phyloP scores from a whole-genome alignment of 2,888 invertebrate genomes.

The Plebejus anna region DNA sequence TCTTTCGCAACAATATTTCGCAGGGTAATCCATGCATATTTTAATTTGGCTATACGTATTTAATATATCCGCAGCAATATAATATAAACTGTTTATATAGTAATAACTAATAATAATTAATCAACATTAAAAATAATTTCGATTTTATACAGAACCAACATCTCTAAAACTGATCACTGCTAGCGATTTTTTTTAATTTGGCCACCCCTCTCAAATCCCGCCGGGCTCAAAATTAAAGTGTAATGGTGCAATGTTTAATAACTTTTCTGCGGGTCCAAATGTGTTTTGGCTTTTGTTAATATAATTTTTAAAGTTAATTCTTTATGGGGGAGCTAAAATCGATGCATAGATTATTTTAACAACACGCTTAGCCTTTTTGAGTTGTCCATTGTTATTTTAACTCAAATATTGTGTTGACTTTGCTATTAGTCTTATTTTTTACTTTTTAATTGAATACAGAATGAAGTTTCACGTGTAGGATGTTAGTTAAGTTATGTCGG shows the following conservation, averaged over 20 bases:
- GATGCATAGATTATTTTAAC: constrained; percentile 38
- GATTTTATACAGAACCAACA: constrained; percentile 2
- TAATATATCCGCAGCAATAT: neutral
- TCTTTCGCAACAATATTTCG: no score
- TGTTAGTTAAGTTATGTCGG: no score
- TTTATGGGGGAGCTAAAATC: constrained; percentile 48
- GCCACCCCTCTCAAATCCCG: constrained; percentile 65
- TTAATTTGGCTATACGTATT: neutral
- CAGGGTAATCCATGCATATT: neutral
- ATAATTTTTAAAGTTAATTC: constrained; percentile 68
- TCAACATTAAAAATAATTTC: neutral
- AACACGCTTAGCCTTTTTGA: constrained; percentile 23
- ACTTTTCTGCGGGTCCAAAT: constrained; percentile 71
- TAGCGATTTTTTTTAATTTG: constrained; percentile 58
- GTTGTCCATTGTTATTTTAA: constrained; percentile 4
- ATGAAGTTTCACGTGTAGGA: no score
- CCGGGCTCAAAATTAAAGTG: constrained; percentile 73
- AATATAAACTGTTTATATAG: neutral
- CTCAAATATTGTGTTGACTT: constrained; percentile 8
- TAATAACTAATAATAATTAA: neutral
- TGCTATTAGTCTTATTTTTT: neutral
- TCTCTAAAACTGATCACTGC: neutral
- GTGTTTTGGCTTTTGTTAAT: constrained; percentile 71
- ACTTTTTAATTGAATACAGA: neutral
- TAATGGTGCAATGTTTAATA: constrained; percentile 78